These are phyloP conservation scores for Holothuria leucospilota DNA, from an alignment of 53 echinoderm and acorn worm genomes.

Conservation along the genomic window DNA sequence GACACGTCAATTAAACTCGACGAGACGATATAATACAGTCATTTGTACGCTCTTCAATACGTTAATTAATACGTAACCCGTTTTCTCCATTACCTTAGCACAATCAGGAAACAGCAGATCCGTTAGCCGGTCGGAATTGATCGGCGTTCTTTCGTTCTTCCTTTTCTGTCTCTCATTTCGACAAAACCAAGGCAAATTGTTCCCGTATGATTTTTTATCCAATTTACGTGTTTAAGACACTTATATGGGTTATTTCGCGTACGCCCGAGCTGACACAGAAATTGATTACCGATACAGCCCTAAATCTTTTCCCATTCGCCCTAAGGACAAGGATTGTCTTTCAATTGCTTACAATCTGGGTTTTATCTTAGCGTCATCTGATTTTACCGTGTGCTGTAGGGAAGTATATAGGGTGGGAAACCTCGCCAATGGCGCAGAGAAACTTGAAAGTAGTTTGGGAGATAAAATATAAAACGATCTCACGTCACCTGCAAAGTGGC, in stretches of 20 bases:
- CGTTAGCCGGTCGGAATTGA: conserved; percentile 1
- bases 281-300: conserved; percentile 56
- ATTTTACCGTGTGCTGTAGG: conserved; percentile 27
- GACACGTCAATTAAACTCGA: too few relatives aligned
- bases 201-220: conserved; percentile 43
- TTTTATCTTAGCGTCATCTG: conserved; percentile 11
- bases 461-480: conserved; percentile 19
- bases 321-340: conserved; percentile 40
- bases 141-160: not conserved
- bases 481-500: conserved; percentile 32
- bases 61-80: conserved; percentile 42
- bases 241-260: conserved; percentile 41
- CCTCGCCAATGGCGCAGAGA: conserved; percentile 27
- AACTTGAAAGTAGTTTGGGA: not conserved
- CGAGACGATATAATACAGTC: too few relatives aligned
- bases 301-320: conserved; percentile 39
- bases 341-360: conserved; percentile 41
- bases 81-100: conserved; percentile 12
- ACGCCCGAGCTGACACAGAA: conserved; percentile 44
- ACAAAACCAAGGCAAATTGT: conserved; percentile 38
- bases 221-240: conserved; percentile 42
- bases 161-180: conserved; percentile 9
- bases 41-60: not conserved
- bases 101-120: conserved; percentile 19
- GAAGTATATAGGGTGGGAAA: not conserved